Percentiles rank a stretch among this genome's conserved stretches.
These are phyloP conservation scores for Aphelenchoides bicaudatus DNA, from an alignment of 2,888 invertebrate genomes.

Conservation along the genomic window DNA sequence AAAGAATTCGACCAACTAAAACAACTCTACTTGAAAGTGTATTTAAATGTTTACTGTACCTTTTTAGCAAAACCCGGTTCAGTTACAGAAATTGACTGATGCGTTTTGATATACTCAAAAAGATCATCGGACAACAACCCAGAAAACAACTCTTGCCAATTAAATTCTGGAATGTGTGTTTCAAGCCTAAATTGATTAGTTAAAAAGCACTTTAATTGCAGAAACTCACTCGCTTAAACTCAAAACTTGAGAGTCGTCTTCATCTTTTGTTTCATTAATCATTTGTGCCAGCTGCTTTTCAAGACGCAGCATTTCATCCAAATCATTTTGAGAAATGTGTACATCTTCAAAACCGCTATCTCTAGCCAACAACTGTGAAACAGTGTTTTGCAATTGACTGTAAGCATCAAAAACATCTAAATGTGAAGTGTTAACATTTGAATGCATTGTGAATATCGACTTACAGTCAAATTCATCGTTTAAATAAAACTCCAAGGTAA, in stretches of 20 bases:
- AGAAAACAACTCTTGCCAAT: slow-evolving; percentile 24
- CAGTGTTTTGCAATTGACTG: slow-evolving; percentile 18
- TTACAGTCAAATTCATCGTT: slow-evolving; percentile 15
- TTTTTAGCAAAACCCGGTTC: slow-evolving; percentile 14
- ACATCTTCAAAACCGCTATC: slow-evolving; percentile 20
- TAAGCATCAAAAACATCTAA: slow-evolving; percentile 29
- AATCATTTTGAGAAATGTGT: slow-evolving; percentile 14
- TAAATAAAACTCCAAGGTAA: slow-evolving; percentile 20
- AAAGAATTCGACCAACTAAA: slow-evolving; percentile 21
- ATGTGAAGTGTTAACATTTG: too few species aligned
- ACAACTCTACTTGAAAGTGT: slow-evolving; percentile 3
- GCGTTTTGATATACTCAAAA: background rate
- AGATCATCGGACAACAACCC: slow-evolving; percentile 18
- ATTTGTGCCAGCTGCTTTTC: slow-evolving; percentile 23
- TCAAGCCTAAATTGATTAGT: slow-evolving; percentile 21
- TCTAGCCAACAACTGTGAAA: slow-evolving; percentile 19
- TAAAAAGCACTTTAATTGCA: background rate
- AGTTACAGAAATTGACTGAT: background rate
- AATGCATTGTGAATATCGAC: too few species aligned
- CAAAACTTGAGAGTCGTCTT: slow-evolving; percentile 19
- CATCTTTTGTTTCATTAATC: background rate
- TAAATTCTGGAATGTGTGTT: slow-evolving; percentile 23
- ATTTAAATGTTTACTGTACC: slow-evolving; percentile 10
- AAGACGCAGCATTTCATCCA: slow-evolving; percentile 24
- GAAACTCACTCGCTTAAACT: slow-evolving; percentile 16